Base-by-base conservation (phyloP, 2,113 vertebrate genomes). In the Corythornis vintsioides region DNA sequence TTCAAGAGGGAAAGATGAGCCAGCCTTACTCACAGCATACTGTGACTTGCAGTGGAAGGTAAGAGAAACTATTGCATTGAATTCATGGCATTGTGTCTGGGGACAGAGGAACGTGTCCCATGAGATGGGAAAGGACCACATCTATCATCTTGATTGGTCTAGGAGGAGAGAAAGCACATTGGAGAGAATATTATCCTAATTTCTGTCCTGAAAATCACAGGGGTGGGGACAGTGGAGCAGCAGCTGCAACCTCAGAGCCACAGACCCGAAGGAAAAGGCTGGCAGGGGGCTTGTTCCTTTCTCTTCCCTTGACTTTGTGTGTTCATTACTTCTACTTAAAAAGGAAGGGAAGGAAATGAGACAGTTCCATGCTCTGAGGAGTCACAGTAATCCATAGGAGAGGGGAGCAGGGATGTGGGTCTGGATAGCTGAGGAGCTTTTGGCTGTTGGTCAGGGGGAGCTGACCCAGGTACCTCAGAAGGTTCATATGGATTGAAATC, bases 101-200 rank as follows among this genome's bases (percentile, higher is more conserved):
- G 82, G 65, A 83, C 67, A 76, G 79, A 81, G 74, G 22, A 74
- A 69, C 69, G 33, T 1, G 11, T 59, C 86, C 65, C 90, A 7
- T 13, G 83, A 83, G 88, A 78, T 0, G 0, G 35, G 33, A 40
- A 57, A 72, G 76, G 73, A 71, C 67, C 50, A 2, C n/a, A 81
- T 75, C 88, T 88, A 93, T 95, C 90, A 67, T 75, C 83, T 25
- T 15, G 57, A 81, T 4, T 31, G 76, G 65, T n/a, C 48, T 57
- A 45, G 35, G 48, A 94, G 78, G 83, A 94, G 76, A 48, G 50
- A 81, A 92, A 96, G 77, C 40, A 40, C 42, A 53, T 88, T 83
- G 90, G 90, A 95, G 86, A 48, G 93, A 93, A 90, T 86, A 90
- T 95, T 96, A 96, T 92, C 92, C 76, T 96, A 93, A 96, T 95